phyloP scores from a whole-genome alignment of 2,888 invertebrate species.

The Nycteola revayana region DNA sequence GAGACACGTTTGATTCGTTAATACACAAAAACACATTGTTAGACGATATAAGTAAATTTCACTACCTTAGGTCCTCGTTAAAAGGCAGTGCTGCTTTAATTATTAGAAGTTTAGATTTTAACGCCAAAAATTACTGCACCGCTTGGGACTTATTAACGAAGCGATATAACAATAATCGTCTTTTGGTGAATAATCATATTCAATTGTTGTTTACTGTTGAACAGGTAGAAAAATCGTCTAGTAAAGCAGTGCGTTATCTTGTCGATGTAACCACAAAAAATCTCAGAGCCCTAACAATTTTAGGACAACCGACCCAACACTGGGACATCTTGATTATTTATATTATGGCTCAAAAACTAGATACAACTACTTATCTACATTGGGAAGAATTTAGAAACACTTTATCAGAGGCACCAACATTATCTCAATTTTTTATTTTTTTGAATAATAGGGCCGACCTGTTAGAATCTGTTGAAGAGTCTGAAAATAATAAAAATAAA shows the following conservation, averaged over 20 bases:
- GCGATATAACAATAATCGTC: slow-evolving; percentile 5
- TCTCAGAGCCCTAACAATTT: slow-evolving; percentile 8
- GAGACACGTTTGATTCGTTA: slow-evolving; percentile 5
- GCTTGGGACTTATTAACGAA: slow-evolving; percentile 7
- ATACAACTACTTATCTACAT: slow-evolving; percentile 2
- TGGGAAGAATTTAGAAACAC: slow-evolving; percentile 6
- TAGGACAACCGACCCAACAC: slow-evolving; percentile 5
- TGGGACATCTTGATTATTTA: slow-evolving; percentile 10
- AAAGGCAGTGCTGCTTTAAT: neutral
- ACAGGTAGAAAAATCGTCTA: neutral
- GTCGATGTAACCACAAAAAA: slow-evolving; percentile 6
- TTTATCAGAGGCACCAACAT: neutral
- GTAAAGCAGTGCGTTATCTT: slow-evolving; percentile 1
- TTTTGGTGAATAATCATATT: slow-evolving; percentile 6
- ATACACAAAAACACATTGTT: slow-evolving; percentile 1
- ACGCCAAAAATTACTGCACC: slow-evolving; percentile 1
- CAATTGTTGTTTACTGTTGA: neutral
- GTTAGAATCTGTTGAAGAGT: slow-evolving; percentile 1
- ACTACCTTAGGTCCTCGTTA: slow-evolving; percentile 5
- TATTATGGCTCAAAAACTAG: slow-evolving; percentile 10
- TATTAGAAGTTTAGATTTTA: slow-evolving; percentile 4
- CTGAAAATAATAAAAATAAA: neutral
- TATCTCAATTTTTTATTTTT: neutral
- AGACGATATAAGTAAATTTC: slow-evolving; percentile 8
- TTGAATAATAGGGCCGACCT: neutral